These are phyloP conservation scores for Coregonus ussuriensis DNA, from an alignment of 2,797 vertebrate genomes.

Conservation along the genomic window DNA sequence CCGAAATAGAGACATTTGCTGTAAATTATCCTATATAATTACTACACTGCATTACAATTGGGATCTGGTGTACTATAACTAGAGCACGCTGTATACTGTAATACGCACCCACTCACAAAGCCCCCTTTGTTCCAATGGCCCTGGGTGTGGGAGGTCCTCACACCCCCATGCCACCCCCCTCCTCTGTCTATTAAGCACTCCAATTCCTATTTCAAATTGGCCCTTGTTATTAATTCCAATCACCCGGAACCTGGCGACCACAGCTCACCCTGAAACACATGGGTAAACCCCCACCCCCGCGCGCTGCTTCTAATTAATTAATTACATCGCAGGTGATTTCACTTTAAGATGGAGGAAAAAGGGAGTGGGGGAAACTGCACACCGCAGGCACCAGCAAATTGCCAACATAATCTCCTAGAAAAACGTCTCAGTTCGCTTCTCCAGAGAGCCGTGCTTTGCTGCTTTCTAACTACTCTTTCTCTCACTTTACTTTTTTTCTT, in stretches of 20 bases:
- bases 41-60: conserved; percentile 35
- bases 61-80: conserved; percentile 46
- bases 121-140: conserved; percentile 68
- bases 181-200: conserved; percentile 69
- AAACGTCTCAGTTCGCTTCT: conserved; percentile 60
- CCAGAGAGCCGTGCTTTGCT: conserved; percentile 47
- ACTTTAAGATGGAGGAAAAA: conserved; percentile 72
- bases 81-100: conserved; percentile 55
- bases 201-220: conserved; percentile 77
- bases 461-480: conserved; percentile 56
- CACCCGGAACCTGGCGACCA: conserved; percentile 78
- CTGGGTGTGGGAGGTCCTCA: conserved; percentile 51
- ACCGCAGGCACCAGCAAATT: conserved; percentile 72
- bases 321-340: conserved; percentile 82
- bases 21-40: conserved; percentile 47
- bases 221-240: conserved; percentile 81
- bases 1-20: conserved; percentile 34
- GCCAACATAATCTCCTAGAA: conserved; percentile 63
- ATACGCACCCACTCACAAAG: conserved; percentile 59
- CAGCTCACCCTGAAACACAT: conserved; percentile 69
- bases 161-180: conserved; percentile 25
- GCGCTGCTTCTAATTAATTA: conserved; percentile 81
- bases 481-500: not conserved
- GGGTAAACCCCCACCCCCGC: conserved; percentile 51
- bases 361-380: conserved; percentile 51